phyloP scores from a whole-genome alignment of 1,140 invertebrate species.

The Manduca sexta region DNA sequence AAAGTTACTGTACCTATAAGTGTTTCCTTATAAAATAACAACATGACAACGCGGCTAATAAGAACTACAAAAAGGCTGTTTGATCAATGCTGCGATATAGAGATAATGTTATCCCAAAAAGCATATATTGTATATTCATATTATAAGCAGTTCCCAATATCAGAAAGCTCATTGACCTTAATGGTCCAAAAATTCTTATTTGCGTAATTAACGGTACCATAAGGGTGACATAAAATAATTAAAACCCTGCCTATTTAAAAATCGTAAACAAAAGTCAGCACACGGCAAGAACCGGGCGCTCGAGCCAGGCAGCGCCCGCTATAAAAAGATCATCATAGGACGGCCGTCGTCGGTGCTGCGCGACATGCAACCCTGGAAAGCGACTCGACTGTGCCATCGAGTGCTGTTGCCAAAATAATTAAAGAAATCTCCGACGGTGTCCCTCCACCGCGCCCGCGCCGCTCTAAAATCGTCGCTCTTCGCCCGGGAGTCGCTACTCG shows the following conservation, averaged over 20 bases:
- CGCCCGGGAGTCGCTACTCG: conserved; percentile 74
- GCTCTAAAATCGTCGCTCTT: conserved; percentile 83
- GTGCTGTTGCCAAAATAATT: conserved; percentile 83
- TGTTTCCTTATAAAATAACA: no score
- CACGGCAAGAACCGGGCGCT: conserved; percentile 42
- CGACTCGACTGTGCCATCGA: conserved; percentile 70
- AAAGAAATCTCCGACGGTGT: conserved; percentile 77
- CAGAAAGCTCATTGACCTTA: not conserved
- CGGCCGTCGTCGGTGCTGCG: conserved; percentile 57
- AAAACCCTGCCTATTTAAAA: conserved; percentile 13
- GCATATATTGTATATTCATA: not conserved
- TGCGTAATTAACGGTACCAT: no score
- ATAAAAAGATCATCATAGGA: conserved; percentile 74
- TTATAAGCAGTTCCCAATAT: not conserved
- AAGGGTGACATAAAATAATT: not conserved
- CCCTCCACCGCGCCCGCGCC: conserved; percentile 71
- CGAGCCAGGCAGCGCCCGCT: conserved; percentile 66
- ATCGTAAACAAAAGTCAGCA: conserved; percentile 20
- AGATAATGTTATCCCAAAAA: not conserved
- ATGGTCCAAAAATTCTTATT: no score
- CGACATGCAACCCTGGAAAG: conserved; percentile 74
- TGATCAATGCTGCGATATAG: conserved; percentile 5
- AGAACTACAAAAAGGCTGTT: no score
- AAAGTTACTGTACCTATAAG: no score
- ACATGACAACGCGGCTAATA: no score